Evolutionary conservation across 2,888 invertebrate genomes (phyloP), one percentile per base, ranked within the genome.

Genomic region (Heliconius hortense): DNA sequence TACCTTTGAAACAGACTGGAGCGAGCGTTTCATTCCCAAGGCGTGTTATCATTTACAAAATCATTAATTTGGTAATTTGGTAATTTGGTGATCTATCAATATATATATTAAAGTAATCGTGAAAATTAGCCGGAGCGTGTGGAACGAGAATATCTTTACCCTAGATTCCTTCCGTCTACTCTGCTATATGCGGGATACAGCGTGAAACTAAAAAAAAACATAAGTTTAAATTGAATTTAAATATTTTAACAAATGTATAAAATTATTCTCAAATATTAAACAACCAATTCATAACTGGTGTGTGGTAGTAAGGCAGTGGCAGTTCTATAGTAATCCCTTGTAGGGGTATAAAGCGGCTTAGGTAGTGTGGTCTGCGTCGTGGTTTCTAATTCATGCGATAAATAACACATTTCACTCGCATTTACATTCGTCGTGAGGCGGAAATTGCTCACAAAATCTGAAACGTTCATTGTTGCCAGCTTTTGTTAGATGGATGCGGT

Each of bases 361-460:
- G 63, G 59, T 59, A 74, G 35, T 74, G 53, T 60, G 59, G 74
- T 53, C 28, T 76, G 83, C 86, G 85, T 84, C 80, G 84, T 82
- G 80, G 83, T 82, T 87, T 85, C 88, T 90, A 90, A 90, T 90
- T 89, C 88, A 86, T 82, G 87, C 88, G 90, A 91, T 92, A 92
- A 90, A 91, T 90, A 91, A 90, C 90, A 90, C 89, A 90, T 90
- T 91, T 90, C 87, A 85, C 87, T 88, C 86, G 86, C 88, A 90
- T 91, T 91, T 90, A 89, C 91, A 90, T 90, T 89, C 85, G 89
- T 88, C 89, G 88, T 87, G 86, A 87, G 87, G 87, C 89, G 90
- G 91, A 90, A 90, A 91, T 91, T 90, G 90, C 90, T 90, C 88
- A 90, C 89, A 87, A 89, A 91, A 90, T 91, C 87, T 88, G 86